Percentiles rank a stretch among this genome's conserved stretches.
phyloP scores from a whole-genome alignment of 2,888 invertebrate species.

The Nemurella pictetii region DNA sequence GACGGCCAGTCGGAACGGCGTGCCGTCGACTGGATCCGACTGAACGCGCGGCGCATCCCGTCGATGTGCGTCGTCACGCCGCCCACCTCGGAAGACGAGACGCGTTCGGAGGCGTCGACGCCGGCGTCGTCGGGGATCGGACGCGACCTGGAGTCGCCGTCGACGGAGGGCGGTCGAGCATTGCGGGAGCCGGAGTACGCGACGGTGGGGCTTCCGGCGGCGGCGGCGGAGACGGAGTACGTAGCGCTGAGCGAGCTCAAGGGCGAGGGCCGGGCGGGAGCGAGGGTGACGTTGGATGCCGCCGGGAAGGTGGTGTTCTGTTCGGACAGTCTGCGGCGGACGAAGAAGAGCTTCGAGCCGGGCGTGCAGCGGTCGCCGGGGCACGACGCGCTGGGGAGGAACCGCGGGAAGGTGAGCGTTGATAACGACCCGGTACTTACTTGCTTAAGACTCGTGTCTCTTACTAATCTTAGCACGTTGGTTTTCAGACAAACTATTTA shows the following conservation, averaged over 20 bases:
- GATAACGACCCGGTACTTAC: too few species aligned
- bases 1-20: constrained; percentile 82
- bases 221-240: constrained; percentile 62
- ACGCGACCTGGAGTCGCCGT: background rate
- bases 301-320: constrained; percentile 87
- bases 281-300: constrained; percentile 80
- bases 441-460: too few species aligned
- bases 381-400: background rate
- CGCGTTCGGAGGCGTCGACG: constrained; percentile 45
- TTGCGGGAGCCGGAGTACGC: background rate
- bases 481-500: too few species aligned
- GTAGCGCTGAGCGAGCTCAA: constrained; percentile 71
- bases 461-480: too few species aligned
- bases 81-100: constrained; percentile 84
- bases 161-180: background rate
- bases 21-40: constrained; percentile 13
- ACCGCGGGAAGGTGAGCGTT: background rate
- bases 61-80: constrained; percentile 92
- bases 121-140: background rate
- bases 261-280: constrained; percentile 66
- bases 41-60: constrained; percentile 73
- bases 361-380: constrained; percentile 65
- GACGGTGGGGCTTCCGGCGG: background rate
- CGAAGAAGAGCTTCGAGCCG: constrained; percentile 78
- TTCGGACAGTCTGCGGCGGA: constrained; percentile 79